These are phyloP conservation scores for Villa cingulata DNA, from an alignment of 2,888 invertebrate species.

Conservation along the genomic window DNA sequence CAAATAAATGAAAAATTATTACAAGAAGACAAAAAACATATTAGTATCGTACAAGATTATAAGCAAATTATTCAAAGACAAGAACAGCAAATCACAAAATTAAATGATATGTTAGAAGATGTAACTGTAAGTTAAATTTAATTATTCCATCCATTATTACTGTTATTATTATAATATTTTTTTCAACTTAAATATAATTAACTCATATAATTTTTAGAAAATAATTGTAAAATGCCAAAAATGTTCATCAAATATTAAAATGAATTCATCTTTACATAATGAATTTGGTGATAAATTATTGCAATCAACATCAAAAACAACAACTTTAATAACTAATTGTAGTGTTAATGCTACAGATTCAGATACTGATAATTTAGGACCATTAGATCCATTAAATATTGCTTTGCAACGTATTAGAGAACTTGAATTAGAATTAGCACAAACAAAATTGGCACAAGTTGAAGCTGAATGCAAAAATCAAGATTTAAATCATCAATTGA, in stretches of 20 bases:
- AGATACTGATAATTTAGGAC: slow-evolving; percentile 22
- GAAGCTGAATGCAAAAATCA: slow-evolving; percentile 95
- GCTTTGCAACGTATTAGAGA: slow-evolving; percentile 56
- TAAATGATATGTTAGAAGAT: slow-evolving; percentile 43
- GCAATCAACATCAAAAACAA: neutral
- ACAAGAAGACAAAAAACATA: slow-evolving; percentile 57
- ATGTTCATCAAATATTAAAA: slow-evolving; percentile 27
- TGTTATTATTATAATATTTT: neutral
- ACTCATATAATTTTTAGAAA: slow-evolving; percentile 31
- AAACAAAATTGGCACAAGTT: slow-evolving; percentile 91
- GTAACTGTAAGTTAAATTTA: slow-evolving; percentile 46
- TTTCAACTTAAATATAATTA: too few relatives aligned
- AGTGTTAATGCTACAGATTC: neutral
- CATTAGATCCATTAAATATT: slow-evolving; percentile 30
- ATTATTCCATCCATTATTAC: too few relatives aligned
- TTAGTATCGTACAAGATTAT: slow-evolving; percentile 78
- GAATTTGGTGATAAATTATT: neutral
- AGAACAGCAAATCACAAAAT: slow-evolving; percentile 61
- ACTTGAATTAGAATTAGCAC: slow-evolving; percentile 88
- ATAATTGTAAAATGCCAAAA: slow-evolving; percentile 41
- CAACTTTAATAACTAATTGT: too few relatives aligned
- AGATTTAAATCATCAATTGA: slow-evolving; percentile 82
- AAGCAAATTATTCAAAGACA: slow-evolving; percentile 81
- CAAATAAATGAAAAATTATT: slow-evolving; percentile 61
- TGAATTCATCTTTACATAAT: slow-evolving; percentile 14